These are phyloP conservation scores for Gephyroberyx darwinii DNA, from an alignment of 2,797 vertebrate genomes.

Conservation along the genomic window DNA sequence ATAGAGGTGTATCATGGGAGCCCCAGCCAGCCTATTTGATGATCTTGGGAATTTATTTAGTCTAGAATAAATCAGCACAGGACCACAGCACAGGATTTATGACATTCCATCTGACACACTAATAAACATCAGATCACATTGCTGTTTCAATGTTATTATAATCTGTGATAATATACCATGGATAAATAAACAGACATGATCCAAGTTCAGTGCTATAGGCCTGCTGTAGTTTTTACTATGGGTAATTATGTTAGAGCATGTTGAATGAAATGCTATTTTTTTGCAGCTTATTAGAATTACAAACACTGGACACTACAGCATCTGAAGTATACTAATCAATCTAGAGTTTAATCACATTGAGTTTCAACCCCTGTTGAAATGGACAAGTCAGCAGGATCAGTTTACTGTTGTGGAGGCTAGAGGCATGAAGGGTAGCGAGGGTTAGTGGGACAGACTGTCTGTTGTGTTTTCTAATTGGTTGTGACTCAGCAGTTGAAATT, in stretches of 20 bases:
- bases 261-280: neutral
- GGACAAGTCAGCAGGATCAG: constrained; percentile 39
- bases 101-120: neutral
- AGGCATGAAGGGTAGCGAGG: constrained; percentile 39
- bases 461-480: constrained; percentile 72
- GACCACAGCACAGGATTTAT: constrained; percentile 21
- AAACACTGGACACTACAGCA: neutral
- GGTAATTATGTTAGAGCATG: neutral
- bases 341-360: constrained; percentile 34
- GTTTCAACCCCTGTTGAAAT: constrained; percentile 28
- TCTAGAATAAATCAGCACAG: constrained; percentile 8
- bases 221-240: neutral
- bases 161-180: constrained; percentile 18
- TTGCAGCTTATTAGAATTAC: neutral
- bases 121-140: constrained; percentile 5
- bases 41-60: neutral
- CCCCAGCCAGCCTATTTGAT: constrained; percentile 9
- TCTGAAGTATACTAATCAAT: constrained; percentile 3
- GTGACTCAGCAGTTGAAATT: constrained; percentile 60
- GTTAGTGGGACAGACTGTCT: constrained; percentile 61
- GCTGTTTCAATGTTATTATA: neutral
- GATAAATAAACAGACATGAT: neutral
- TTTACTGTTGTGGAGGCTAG: constrained; percentile 46
- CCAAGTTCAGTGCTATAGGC: neutral
- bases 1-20: neutral